phyloP scores from a whole-genome alignment of 2,113 vertebrate genomes.

The Sus scrofa region T2T-Sscrofa CM000824.6:55315501-55316000 shows the following conservation, averaged over 20 bases:
- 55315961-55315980: not conserved
- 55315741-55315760: not conserved
- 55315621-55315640: conserved; percentile 56
- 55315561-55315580: not conserved
- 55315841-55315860: not conserved
- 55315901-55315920: not conserved
- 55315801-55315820: not conserved
- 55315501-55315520: not conserved
- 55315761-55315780: not conserved
- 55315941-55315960: not conserved
- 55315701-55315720: not conserved
- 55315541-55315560: not conserved
- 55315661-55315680: not conserved
- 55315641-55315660: not conserved
- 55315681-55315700: not conserved
- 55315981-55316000: not conserved
- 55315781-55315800: not conserved
- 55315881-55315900: not conserved
- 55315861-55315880: not conserved
- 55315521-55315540: not conserved
- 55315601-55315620: conserved; percentile 30
- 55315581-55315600: not conserved
- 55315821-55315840: not conserved
- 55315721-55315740: not conserved
- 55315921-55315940: not conserved